Evolutionary conservation across 2,888 invertebrate genomes (phyloP).

Genomic region (Adineta ricciae): DNA sequence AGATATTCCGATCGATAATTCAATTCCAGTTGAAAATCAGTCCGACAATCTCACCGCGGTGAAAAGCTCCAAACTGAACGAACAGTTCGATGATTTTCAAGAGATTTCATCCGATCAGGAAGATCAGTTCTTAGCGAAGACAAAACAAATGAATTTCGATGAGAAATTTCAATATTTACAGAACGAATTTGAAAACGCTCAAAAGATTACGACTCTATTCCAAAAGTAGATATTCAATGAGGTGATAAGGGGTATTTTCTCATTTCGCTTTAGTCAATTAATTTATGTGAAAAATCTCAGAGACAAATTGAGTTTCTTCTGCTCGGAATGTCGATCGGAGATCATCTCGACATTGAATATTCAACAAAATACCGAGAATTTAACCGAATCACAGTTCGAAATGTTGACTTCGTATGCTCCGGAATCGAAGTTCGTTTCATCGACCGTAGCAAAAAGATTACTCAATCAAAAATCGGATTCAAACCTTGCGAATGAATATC

Average conservation of each 20-base stretch:
- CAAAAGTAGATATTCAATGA: neutral
- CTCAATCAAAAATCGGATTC: neutral
- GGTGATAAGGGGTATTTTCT: too few species aligned
- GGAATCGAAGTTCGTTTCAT: too few species aligned
- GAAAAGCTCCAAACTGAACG: too few species aligned
- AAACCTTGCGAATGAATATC: neutral
- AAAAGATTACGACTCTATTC: neutral
- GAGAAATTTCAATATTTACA: neutral
- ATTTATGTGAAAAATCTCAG: neutral
- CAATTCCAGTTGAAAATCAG: too few species aligned
- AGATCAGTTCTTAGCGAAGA: too few species aligned
- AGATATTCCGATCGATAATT: too few species aligned
- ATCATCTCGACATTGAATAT: neutral
- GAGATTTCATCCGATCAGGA: too few species aligned
- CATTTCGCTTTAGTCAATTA: slow-evolving; percentile 1
- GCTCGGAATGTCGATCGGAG: neutral
- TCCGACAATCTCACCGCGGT: too few species aligned
- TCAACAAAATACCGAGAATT: neutral
- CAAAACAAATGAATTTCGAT: neutral
- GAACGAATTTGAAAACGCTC: neutral
- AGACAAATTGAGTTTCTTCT: neutral
- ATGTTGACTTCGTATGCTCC: neutral
- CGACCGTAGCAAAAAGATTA: too few species aligned
- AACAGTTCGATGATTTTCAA: too few species aligned
- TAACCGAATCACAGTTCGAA: neutral